phyloP scores from a whole-genome alignment of 2,888 invertebrate genomes.

The Xestia xanthographa region DNA sequence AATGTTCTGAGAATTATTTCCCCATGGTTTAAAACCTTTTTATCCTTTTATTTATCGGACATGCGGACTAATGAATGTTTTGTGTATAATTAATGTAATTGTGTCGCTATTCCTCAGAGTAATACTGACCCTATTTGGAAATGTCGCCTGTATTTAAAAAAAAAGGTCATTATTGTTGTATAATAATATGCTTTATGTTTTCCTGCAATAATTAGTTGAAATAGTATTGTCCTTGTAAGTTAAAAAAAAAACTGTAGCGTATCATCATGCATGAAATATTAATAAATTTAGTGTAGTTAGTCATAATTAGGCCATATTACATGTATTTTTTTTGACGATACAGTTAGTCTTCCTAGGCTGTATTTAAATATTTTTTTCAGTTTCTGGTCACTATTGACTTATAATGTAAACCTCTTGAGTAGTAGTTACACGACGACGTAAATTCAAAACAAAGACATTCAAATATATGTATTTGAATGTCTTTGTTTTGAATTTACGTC shows the following conservation, averaged over 20 bases:
- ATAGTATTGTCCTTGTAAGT: no score
- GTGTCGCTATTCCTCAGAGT: conserved; percentile 36
- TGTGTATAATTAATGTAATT: conserved; percentile 26
- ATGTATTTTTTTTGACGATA: not conserved
- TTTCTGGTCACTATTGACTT: no score
- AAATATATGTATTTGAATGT: no score
- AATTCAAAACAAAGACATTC: no score
- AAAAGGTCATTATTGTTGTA: conserved; percentile 26
- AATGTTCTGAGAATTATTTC: not conserved
- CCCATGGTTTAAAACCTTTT: conserved; percentile 2
- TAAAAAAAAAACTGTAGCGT: conserved; percentile 6
- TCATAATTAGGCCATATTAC: not conserved
- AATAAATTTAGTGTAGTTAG: not conserved
- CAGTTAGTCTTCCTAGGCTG: no score
- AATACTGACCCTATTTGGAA: conserved; percentile 26
- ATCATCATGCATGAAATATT: conserved; percentile 13
- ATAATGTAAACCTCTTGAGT: no score
- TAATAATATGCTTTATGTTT: conserved; percentile 24
- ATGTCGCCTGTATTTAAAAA: not conserved
- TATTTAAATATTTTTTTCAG: no score
- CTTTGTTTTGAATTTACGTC: no score
- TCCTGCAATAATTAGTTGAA: conserved; percentile 11
- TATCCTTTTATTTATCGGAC: conserved; percentile 1
- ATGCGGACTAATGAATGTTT: conserved; percentile 14
- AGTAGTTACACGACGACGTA: no score